A percentile compares a stretch with the other conserved stretches of the same genome.
These are phyloP conservation scores for Cantharis lateralis DNA, from an alignment of 2,888 invertebrate genomes.

Conservation along the genomic window DNA sequence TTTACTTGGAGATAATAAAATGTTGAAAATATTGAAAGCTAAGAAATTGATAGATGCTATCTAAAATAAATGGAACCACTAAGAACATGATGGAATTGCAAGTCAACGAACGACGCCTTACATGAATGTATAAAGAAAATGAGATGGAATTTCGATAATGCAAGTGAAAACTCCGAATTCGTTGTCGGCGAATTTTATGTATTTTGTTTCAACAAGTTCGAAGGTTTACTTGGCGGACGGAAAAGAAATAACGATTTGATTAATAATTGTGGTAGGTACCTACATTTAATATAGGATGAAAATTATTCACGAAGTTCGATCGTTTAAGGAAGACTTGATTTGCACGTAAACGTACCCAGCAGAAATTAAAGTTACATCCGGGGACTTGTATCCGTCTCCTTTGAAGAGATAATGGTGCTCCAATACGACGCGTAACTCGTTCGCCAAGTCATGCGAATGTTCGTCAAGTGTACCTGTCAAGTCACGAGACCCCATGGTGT, in stretches of 20 bases:
- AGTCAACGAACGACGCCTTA: background rate
- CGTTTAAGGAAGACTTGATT: background rate
- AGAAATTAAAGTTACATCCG: background rate
- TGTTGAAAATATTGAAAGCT: background rate
- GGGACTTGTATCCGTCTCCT: background rate
- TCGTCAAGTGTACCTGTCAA: no score
- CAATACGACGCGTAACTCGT: no score
- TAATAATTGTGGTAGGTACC: no score
- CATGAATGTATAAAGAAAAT: background rate
- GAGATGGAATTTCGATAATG: background rate
- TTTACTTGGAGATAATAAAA: background rate
- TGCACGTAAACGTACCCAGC: no score
- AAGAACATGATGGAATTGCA: background rate
- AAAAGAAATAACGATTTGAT: background rate
- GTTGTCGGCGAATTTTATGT: background rate
- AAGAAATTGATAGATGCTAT: background rate
- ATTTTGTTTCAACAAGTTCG: background rate
- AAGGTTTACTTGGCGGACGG: background rate
- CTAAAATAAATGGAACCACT: background rate
- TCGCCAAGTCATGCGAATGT: no score
- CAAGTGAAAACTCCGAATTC: background rate
- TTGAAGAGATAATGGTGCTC: background rate
- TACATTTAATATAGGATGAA: no score
- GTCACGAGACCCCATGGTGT: no score
- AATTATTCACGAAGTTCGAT: no score